A percentile compares a stretch with the other conserved stretches of the same genome.
Conservation (phyloP, 1,140 invertebrate species). For the Theocolax elegans region DNA sequence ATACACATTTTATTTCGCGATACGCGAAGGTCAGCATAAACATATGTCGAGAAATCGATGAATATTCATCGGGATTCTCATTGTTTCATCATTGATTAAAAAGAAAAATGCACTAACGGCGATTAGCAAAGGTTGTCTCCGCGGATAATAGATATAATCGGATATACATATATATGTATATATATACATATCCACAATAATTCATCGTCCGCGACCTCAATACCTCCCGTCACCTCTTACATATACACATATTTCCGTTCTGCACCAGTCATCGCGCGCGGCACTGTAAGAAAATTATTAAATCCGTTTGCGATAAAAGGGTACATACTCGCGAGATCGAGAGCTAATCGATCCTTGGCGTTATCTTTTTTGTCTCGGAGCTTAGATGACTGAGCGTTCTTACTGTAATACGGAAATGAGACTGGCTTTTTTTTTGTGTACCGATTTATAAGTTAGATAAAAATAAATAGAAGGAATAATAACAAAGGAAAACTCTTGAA, state of each 20-base stretch:
- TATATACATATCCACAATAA: too few relatives aligned
- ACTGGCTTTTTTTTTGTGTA: not conserved
- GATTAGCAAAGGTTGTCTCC: not conserved
- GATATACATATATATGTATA: too few relatives aligned
- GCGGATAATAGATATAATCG: constrained; percentile 14
- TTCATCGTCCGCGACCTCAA: constrained; percentile 24
- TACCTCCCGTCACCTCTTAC: not conserved
- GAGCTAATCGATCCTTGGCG: too few relatives aligned
- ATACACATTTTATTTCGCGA: too few relatives aligned
- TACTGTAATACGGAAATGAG: constrained; percentile 30
- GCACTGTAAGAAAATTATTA: not conserved
- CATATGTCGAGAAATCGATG: constrained; percentile 16
- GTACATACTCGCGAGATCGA: too few relatives aligned
- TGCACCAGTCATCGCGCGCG: not conserved
- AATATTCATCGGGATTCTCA: not conserved
- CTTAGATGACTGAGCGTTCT: too few relatives aligned
- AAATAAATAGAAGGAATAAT: not conserved
- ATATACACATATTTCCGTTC: constrained; percentile 9
- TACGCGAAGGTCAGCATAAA: too few relatives aligned
- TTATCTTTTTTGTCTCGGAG: too few relatives aligned
- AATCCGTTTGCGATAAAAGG: too few relatives aligned
- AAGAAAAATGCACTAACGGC: not conserved
- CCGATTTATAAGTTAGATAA: not conserved
- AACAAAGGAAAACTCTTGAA: constrained; percentile 10
- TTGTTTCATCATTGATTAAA: not conserved